phyloP scores from a whole-genome alignment of 2,113 vertebrate species.

The Semicossyphus pulcher region DNA sequence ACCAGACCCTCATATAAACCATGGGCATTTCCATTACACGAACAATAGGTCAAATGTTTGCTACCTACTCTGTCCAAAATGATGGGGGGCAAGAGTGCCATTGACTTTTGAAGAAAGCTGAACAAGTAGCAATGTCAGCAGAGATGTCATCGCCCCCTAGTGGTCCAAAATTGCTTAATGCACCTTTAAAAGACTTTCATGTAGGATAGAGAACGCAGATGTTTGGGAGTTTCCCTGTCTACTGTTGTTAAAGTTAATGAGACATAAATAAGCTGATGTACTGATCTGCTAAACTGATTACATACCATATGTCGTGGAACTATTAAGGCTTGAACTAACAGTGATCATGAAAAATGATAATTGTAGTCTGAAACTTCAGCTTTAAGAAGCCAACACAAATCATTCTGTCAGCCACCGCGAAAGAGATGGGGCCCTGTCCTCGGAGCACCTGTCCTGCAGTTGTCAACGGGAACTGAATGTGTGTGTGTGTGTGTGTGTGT shows the following conservation, averaged over 20 bases:
- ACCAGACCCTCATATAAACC: slow-evolving; percentile 11
- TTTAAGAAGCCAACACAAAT: not conserved
- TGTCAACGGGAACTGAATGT: slow-evolving; percentile 33
- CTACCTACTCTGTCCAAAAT: slow-evolving; percentile 8
- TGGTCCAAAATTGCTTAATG: not conserved
- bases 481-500: slow-evolving; percentile 2
- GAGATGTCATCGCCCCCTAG: not conserved
- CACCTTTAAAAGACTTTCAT: not conserved
- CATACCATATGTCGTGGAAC: too few relatives aligned
- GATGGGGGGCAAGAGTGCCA: not conserved
- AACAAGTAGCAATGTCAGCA: not conserved
- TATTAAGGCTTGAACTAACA: too few relatives aligned
- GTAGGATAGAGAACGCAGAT: not conserved
- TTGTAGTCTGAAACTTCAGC: too few relatives aligned
- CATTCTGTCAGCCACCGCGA: not conserved
- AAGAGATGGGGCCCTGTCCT: slow-evolving; percentile 22
- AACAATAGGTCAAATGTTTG: slow-evolving; percentile 3
- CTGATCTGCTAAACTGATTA: too few relatives aligned
- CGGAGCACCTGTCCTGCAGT: slow-evolving; percentile 57
- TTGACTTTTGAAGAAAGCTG: slow-evolving; percentile 12
- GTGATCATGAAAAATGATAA: too few relatives aligned
- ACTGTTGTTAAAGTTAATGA: not conserved
- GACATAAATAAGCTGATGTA: not conserved
- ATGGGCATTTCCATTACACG: not conserved
- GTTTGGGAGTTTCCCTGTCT: not conserved